Evolutionary conservation across 2,797 vertebrate species (phyloP).

Genomic region (Falco biarmicus): DNA sequence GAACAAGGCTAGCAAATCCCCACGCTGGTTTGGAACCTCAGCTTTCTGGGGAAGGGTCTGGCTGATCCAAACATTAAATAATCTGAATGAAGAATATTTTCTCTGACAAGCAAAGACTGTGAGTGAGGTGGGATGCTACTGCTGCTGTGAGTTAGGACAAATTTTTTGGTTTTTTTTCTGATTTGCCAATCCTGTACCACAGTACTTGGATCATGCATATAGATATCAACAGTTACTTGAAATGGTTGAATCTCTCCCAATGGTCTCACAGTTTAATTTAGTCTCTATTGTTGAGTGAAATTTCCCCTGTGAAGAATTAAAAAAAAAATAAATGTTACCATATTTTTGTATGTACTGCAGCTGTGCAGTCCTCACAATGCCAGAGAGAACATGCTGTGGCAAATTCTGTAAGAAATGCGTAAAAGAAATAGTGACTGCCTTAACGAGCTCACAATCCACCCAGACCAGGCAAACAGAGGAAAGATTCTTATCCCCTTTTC

Average conservation of each 20-base stretch:
- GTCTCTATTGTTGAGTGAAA: neutral
- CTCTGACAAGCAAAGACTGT: neutral
- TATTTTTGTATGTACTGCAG: constrained; percentile 11
- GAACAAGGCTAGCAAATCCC: neutral
- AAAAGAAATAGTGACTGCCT: neutral
- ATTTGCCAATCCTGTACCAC: neutral
- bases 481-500: neutral
- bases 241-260: neutral
- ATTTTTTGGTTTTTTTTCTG: neutral
- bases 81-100: neutral
- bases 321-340: neutral
- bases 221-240: neutral
- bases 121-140: neutral
- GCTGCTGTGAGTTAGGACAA: fast-evolving
- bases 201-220: neutral
- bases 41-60: neutral
- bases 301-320: neutral
- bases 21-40: neutral
- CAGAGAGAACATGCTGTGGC: neutral
- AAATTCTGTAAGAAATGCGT: neutral
- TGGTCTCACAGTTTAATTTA: neutral
- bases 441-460: neutral
- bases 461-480: neutral
- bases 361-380: neutral
- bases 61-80: neutral